Evolutionary conservation across 92 coral and sea anemone species (phyloP).

Genomic region (Meandrina meandrites): DNA sequence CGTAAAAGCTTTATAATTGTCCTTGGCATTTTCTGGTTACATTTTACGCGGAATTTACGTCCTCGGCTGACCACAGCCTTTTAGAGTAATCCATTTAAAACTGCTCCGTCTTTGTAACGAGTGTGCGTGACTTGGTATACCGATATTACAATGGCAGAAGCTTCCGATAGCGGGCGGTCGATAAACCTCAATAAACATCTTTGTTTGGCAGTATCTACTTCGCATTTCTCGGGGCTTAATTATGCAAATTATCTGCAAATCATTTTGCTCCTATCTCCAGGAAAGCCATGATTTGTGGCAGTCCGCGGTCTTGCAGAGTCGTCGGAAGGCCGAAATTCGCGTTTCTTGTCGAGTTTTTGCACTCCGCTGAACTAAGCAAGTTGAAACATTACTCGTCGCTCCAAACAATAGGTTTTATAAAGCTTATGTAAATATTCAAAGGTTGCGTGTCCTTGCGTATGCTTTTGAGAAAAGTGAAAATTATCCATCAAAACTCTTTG

Average conservation of each 20-base stretch:
- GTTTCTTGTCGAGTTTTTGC: slow-evolving; percentile 12
- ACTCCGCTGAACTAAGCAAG: not conserved
- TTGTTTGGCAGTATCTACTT: slow-evolving; percentile 45
- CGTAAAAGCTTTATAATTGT: not conserved
- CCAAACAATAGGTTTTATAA: slow-evolving; percentile 20
- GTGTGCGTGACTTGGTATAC: slow-evolving; percentile 60
- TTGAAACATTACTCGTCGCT: slow-evolving; percentile 2
- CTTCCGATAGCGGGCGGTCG: slow-evolving; percentile 44
- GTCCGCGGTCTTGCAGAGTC: not conserved
- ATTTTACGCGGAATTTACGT: not conserved
- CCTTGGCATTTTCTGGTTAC: slow-evolving; percentile 9
- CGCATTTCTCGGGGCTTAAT: slow-evolving; percentile 48
- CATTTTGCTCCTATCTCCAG: slow-evolving; percentile 19
- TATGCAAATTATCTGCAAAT: slow-evolving; percentile 50
- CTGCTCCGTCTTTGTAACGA: not conserved
- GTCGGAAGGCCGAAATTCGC: not conserved
- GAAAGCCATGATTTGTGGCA: not conserved
- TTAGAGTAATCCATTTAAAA: slow-evolving; percentile 4
- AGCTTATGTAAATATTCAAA: slow-evolving; percentile 37
- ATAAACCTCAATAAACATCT: slow-evolving; percentile 38
- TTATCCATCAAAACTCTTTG: slow-evolving; percentile 34
- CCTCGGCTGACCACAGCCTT: not conserved
- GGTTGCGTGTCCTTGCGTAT: slow-evolving; percentile 60
- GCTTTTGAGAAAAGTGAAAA: slow-evolving; percentile 44
- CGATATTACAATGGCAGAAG: slow-evolving; percentile 5